These are phyloP conservation scores for Zhuqinia jingwanae DNA, from an alignment of 2,888 invertebrate genomes.

Conservation along the genomic window DNA sequence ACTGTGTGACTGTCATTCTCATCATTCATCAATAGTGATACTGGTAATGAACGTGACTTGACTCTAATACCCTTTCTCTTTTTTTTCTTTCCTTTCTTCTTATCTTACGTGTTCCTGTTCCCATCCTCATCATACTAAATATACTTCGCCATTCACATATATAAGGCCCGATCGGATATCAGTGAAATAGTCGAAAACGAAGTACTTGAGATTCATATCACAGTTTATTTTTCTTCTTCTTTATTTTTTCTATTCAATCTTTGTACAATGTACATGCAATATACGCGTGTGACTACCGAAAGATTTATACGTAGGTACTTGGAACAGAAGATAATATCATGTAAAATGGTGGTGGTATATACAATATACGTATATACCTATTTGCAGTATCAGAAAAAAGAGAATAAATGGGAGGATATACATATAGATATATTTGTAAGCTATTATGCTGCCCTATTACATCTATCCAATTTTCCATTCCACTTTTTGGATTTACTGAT, in stretches of 20 bases:
- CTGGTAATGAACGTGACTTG: constrained; percentile 56
- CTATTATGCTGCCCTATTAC: background rate
- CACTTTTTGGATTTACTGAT: constrained; percentile 13
- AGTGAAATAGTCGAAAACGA: constrained; percentile 59
- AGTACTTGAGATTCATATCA: constrained; percentile 64
- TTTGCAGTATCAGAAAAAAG: constrained; percentile 12
- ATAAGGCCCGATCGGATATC: constrained; percentile 57
- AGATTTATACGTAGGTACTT: too few species aligned
- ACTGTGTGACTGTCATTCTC: constrained; percentile 23
- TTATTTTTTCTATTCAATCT: constrained; percentile 29
- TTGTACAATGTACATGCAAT: background rate
- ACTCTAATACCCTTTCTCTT: constrained; percentile 11
- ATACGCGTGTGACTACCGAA: background rate
- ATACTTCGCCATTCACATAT: constrained; percentile 3
- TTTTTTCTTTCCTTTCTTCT: constrained; percentile 25
- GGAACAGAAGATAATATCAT: background rate
- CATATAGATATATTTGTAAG: background rate
- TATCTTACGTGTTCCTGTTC: background rate
- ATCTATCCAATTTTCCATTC: background rate
- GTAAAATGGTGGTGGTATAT: too few species aligned
- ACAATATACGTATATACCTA: too few species aligned
- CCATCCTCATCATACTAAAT: constrained; percentile 18
- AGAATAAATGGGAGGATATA: constrained; percentile 1
- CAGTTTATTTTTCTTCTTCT: constrained; percentile 33
- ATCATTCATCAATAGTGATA: constrained; percentile 57